Conservation (phyloP, 2,888 invertebrate species). For the Dasypolia templi region DNA sequence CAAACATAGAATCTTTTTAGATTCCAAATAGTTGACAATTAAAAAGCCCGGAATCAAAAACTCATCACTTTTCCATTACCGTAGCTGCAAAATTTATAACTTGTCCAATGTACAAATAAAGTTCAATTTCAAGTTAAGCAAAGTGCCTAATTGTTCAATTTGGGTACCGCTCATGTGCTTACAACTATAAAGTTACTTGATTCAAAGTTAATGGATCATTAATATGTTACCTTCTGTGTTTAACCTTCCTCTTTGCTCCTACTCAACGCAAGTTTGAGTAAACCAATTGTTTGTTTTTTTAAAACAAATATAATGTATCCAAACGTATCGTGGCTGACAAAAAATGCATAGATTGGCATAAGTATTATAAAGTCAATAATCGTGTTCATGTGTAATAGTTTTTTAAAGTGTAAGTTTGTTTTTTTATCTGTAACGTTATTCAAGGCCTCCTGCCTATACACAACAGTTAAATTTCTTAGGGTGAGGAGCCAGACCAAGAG, state of each 20-base stretch:
- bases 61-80: background rate
- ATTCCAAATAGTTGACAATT: background rate
- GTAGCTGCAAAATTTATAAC: background rate
- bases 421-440: no score
- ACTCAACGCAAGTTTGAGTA: background rate
- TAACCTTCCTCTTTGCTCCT: conserved; percentile 7
- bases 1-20: no score
- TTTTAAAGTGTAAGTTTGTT: no score
- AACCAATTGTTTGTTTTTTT: conserved; percentile 2
- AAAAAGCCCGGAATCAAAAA: background rate
- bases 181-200: conserved; percentile 51
- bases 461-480: no score
- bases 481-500: no score
- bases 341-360: no score
- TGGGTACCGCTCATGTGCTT: conserved; percentile 40
- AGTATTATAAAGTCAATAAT: no score
- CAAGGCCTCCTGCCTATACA: no score
- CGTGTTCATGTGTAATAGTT: no score
- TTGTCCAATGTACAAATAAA: conserved; percentile 23
- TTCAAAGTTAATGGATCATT: conserved; percentile 40
- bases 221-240: conserved; percentile 23
- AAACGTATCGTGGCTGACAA: no score
- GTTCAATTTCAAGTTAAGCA: conserved; percentile 41
- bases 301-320: no score
- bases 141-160: conserved; percentile 47